Base-by-base conservation (phyloP, 2,113 vertebrate genomes). In the Corythaixoides concolor region DNA sequence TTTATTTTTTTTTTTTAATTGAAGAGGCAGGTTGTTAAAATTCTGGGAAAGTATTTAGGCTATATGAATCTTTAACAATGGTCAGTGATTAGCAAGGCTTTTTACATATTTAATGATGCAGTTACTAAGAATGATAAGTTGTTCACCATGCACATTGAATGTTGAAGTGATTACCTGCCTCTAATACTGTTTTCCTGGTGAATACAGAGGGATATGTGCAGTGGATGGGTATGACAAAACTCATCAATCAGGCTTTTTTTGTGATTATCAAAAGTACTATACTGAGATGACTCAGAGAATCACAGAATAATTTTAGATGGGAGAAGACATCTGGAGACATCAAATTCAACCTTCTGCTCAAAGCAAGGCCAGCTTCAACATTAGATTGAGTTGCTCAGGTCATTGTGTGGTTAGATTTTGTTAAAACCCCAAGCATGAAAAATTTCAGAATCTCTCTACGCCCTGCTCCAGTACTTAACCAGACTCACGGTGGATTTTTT, bases 71-170 rank as follows among this genome's bases (percentile, higher is more conserved):
- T 89, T 86, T 95, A 90, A 95, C 93, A 95, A 93, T 93, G 90
- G 86, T 86, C 90, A 93, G 90, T 94, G 92, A 96, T 97, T 97
- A 96, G 88, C 69, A 85, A 91, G 37, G 39, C 15, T 91, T 95
- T 96, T 93, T 90, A 84, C 88, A 81, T 94, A 86, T 95, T 90
- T 95, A 90, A 92, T 94, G 70, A 95, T 93, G 69, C 39, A 64
- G 89, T 64, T 93, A 59, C 75, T 84, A 66, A 63, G 80, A 85
- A 90, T 35, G 60, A 13, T 41, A 91, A 24, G 3, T 77, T 77
- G 59, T 43, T 94, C 64, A 39, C 68, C 28, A 39, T 11, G 35
- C 43, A 79, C 1, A 1, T 2, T 89, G 89, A 94, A 83, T 84
- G 63, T 18, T 94, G 63, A 90, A 93, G 85, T 92, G 78, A 95